Evolutionary conservation across 2,797 vertebrate genomes (phyloP).

Genomic region (Neomorphus geoffroyi): DNA sequence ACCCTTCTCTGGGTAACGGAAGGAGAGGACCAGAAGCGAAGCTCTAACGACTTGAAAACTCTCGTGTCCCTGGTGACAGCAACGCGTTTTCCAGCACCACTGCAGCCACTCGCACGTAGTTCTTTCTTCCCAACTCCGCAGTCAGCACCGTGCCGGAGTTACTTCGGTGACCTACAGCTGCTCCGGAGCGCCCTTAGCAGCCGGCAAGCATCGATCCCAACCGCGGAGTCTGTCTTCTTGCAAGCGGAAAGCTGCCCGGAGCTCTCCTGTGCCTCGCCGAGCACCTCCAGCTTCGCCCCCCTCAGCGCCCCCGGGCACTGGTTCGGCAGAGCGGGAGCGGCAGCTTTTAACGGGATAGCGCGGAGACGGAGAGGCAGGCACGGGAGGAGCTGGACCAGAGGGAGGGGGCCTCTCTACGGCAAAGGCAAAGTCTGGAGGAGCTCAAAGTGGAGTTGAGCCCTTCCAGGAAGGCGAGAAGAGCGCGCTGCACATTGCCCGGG

Average conservation of each 20-base stretch:
- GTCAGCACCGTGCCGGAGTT: constrained; percentile 75
- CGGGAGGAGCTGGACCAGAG: constrained; percentile 36
- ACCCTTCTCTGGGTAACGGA: constrained; percentile 32
- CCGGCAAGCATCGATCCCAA: constrained; percentile 74
- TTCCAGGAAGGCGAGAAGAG: constrained; percentile 37
- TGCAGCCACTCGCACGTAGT: constrained; percentile 78
- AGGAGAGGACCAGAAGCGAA: constrained; percentile 56
- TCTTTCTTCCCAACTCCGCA: constrained; percentile 83
- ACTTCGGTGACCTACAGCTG: constrained; percentile 76
- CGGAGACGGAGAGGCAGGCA: constrained; percentile 42
- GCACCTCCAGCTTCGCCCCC: constrained; percentile 77
- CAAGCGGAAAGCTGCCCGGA: constrained; percentile 56
- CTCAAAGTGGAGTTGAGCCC: constrained; percentile 37
- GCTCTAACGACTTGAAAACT: constrained; percentile 74
- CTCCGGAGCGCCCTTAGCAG: constrained; percentile 71
- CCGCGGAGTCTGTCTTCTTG: constrained; percentile 73
- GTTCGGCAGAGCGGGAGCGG: constrained; percentile 73
- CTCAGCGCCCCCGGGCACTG: too few relatives aligned
- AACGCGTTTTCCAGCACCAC: constrained; percentile 69
- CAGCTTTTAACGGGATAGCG: constrained; percentile 78
- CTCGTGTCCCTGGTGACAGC: constrained; percentile 76
- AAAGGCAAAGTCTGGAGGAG: constrained; percentile 48
- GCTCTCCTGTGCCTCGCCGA: constrained; percentile 29
- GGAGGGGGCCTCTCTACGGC: constrained; percentile 19
- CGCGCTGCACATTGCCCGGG: constrained; percentile 69